Conservation (phyloP, 2,113 vertebrate species). For the Hypanus sabinus region DNA sequence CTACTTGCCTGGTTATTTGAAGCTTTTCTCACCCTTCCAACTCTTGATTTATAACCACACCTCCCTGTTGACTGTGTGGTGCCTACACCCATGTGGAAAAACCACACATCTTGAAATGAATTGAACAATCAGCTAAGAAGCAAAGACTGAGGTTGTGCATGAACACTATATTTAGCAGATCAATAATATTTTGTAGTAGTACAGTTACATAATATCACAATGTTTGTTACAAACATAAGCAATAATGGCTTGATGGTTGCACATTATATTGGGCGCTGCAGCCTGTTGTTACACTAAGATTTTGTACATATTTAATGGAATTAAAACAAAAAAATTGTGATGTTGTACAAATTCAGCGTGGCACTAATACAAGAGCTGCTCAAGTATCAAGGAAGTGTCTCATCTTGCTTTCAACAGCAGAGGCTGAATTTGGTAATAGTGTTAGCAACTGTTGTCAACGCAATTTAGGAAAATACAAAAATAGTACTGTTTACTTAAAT, state of each 20-base stretch:
- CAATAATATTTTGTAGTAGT: constrained; percentile 64
- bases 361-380: constrained; percentile 57
- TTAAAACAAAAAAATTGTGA: constrained; percentile 46
- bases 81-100: constrained; percentile 37
- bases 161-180: constrained; percentile 72
- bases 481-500: constrained; percentile 62
- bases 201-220: constrained; percentile 80
- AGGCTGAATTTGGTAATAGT: constrained; percentile 48
- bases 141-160: constrained; percentile 43
- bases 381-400: constrained; percentile 40
- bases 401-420: constrained; percentile 47
- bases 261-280: constrained; percentile 57
- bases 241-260: constrained; percentile 66
- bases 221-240: constrained; percentile 75
- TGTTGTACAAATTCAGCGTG: constrained; percentile 54
- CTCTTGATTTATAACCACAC: too few species aligned
- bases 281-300: constrained; percentile 46
- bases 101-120: not conserved
- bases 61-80: too few species aligned
- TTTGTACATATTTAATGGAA: constrained; percentile 52
- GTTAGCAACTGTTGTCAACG: constrained; percentile 41
- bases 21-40: too few species aligned
- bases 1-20: too few species aligned
- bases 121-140: constrained; percentile 37
- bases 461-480: constrained; percentile 68